These are phyloP conservation scores for Hydra vulgaris DNA, from an alignment of 30 jellyfish, hydroid and myxozoan species.

Conservation along the genomic window DNA sequence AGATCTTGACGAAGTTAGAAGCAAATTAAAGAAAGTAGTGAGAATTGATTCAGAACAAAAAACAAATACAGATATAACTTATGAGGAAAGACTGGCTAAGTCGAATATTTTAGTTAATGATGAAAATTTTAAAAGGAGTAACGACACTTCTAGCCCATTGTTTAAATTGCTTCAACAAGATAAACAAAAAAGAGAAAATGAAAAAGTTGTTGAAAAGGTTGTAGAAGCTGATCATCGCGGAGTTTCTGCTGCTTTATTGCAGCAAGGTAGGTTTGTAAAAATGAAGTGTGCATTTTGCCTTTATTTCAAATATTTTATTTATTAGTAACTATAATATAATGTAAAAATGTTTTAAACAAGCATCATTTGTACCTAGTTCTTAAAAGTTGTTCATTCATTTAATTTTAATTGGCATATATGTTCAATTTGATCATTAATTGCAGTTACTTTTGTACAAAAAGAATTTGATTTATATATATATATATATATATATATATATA, in stretches of 20 bases:
- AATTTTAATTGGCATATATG: too few relatives aligned
- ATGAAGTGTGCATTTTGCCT: neutral
- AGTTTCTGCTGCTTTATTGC: constrained; percentile 20
- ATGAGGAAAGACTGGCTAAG: neutral
- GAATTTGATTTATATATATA: too few relatives aligned
- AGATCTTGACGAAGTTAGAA: constrained; percentile 14
- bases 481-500: too few relatives aligned
- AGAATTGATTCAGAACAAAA: neutral
- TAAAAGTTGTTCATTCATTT: too few relatives aligned
- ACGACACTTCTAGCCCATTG: constrained; percentile 4
- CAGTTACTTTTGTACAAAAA: too few relatives aligned
- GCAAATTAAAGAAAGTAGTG: constrained; percentile 11
- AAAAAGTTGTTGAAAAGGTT: neutral
- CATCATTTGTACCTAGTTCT: too few relatives aligned
- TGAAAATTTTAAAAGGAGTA: neutral
- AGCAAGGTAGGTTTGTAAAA: constrained; percentile 18
- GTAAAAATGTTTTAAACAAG: too few relatives aligned
- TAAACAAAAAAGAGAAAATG: neutral
- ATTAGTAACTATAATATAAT: too few relatives aligned
- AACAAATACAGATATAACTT: neutral
- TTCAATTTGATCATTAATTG: too few relatives aligned
- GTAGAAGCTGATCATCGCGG: constrained; percentile 17
- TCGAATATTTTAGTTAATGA: neutral
- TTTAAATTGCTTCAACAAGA: constrained; percentile 13
- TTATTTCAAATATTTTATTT: too few relatives aligned